Percentiles rank a stretch among this genome's conserved stretches.
These are phyloP conservation scores for Saturnia japonica DNA, from an alignment of 2,888 invertebrate species.

Conservation along the genomic window DNA sequence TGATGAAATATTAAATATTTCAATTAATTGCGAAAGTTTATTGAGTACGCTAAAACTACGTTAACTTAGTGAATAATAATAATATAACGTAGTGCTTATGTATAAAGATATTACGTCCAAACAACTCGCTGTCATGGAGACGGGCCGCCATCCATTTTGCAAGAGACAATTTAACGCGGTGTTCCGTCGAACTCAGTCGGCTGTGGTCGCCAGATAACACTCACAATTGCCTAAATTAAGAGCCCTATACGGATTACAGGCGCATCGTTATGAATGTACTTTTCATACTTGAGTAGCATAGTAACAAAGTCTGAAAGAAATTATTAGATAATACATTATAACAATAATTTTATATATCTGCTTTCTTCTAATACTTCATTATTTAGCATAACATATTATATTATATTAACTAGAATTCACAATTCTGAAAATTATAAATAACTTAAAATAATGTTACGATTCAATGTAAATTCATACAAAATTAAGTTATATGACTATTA, in stretches of 20 bases:
- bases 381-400: too few species aligned
- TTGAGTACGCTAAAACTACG: not conserved
- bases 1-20: not conserved
- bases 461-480: too few species aligned
- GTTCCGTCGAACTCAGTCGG: slow-evolving; percentile 34
- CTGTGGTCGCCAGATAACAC: slow-evolving; percentile 39
- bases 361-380: too few species aligned
- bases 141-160: slow-evolving; percentile 19
- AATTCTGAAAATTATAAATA: too few species aligned
- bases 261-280: slow-evolving; percentile 1
- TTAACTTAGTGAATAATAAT: slow-evolving; percentile 5
- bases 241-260: slow-evolving; percentile 18
- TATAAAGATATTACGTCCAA: not conserved
- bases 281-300: not conserved
- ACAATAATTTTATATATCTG: too few species aligned
- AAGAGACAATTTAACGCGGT: slow-evolving; percentile 23
- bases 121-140: not conserved
- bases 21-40: not conserved
- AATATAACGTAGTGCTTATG: not conserved
- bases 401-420: too few species aligned
- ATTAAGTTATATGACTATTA: too few species aligned
- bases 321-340: not conserved
- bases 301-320: not conserved
- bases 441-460: too few species aligned
- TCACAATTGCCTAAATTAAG: slow-evolving; percentile 35